A percentile compares a stretch with the other conserved stretches of the same genome.
phyloP scores from a whole-genome alignment of 2,888 invertebrate species.

The Eupeodes latifasciatus region DNA sequence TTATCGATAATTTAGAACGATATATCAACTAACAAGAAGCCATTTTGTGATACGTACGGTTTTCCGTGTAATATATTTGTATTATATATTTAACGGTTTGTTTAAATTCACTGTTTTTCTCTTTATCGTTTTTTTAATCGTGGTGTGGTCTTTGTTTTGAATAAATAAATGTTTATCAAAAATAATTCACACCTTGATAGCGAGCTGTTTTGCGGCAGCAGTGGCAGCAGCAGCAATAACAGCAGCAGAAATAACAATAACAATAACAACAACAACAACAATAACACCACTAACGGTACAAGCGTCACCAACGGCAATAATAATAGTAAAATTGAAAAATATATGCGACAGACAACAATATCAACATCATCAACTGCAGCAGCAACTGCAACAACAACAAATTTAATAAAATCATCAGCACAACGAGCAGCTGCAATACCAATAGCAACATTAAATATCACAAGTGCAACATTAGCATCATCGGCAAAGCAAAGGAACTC shows the following conservation, averaged over 20 bases:
- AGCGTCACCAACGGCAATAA: conserved; percentile 77
- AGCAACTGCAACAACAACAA: conserved; percentile 75
- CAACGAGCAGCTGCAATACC: conserved; percentile 77
- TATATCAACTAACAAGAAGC: neutral
- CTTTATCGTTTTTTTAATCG: neutral
- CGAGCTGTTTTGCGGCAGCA: conserved; percentile 77
- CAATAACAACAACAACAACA: conserved; percentile 59
- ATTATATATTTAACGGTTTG: conserved; percentile 1
- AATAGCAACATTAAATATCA: conserved; percentile 70
- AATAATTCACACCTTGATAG: conserved; percentile 79
- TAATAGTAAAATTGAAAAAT: conserved; percentile 33
- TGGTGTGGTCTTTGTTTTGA: conserved; percentile 58
- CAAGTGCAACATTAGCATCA: conserved; percentile 50
- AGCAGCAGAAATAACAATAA: conserved; percentile 75
- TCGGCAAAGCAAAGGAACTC: conserved; percentile 61
- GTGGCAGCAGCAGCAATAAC: conserved; percentile 77
- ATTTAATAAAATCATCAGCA: conserved; percentile 76
- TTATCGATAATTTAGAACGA: conserved; percentile 25
- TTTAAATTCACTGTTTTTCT: conserved; percentile 1
- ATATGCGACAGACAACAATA: conserved; percentile 79
- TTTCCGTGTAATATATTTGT: conserved; percentile 7
- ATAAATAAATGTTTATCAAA: conserved; percentile 79
- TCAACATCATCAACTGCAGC: conserved; percentile 76
- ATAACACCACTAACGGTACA: conserved; percentile 77
- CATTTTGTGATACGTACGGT: conserved; percentile 20